Evolutionary conservation across 2,797 vertebrate genomes (phyloP).

Genomic region (Sebastes goodei): DNA sequence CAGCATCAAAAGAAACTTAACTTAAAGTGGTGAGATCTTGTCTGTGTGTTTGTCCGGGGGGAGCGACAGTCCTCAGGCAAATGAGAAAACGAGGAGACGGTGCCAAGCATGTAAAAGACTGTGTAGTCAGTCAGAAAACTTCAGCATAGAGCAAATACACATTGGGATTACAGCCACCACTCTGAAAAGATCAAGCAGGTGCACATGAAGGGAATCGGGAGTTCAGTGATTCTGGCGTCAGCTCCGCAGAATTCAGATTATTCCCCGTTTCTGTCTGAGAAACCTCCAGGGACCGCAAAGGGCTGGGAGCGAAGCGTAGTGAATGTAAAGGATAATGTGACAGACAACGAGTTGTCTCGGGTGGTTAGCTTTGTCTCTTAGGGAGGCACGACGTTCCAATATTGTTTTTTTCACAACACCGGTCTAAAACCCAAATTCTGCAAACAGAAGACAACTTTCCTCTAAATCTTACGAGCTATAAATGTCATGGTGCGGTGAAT

Average conservation of each 20-base stretch:
- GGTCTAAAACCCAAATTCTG: slow-evolving; percentile 1
- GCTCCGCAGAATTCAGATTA: slow-evolving; percentile 33
- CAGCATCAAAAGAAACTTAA: background rate
- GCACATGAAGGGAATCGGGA: slow-evolving; percentile 20
- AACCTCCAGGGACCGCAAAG: slow-evolving; percentile 27
- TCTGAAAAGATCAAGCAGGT: slow-evolving; percentile 34
- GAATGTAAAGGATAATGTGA: slow-evolving; percentile 35
- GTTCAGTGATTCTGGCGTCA: slow-evolving; percentile 17
- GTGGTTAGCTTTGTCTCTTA: slow-evolving; percentile 25
- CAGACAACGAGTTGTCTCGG: slow-evolving; percentile 33
- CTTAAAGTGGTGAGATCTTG: background rate
- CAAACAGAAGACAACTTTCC: background rate
- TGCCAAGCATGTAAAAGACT: slow-evolving; percentile 30
- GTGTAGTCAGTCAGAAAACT: slow-evolving; percentile 22
- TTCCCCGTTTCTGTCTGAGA: slow-evolving; percentile 18
- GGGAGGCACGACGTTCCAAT: background rate
- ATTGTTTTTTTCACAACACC: slow-evolving; percentile 16
- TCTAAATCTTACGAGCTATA: background rate
- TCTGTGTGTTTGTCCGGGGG: slow-evolving; percentile 31
- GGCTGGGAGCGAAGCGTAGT: slow-evolving; percentile 2
- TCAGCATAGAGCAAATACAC: slow-evolving; percentile 29
- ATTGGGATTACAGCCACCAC: slow-evolving; percentile 41
- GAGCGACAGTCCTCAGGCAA: slow-evolving; percentile 37
- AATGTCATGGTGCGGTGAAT: background rate
- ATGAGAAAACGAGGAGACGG: slow-evolving; percentile 17